Percentiles rank a stretch among this genome's conserved stretches.
Conservation (phyloP, 2,888 invertebrate genomes). For the Heteromyza rotundicornis region DNA sequence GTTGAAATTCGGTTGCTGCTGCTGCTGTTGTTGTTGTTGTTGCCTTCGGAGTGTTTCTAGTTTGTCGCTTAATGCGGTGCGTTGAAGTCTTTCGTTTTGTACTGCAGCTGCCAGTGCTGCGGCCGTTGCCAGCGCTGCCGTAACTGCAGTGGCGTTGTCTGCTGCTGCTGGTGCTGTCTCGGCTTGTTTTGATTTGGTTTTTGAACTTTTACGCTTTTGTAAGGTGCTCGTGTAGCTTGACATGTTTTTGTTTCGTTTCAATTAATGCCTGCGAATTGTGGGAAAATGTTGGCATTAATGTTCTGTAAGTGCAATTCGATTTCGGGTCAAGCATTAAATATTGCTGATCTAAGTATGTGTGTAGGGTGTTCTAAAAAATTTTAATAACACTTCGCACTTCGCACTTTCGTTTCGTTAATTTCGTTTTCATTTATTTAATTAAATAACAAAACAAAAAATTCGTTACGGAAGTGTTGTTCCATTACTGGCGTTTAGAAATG, state of each 20-base stretch:
- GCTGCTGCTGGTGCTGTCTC: slow-evolving; percentile 13
- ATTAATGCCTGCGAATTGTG: no score
- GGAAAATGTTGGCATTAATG: no score
- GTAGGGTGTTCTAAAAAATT: no score
- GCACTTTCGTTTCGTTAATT: no score
- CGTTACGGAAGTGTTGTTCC: no score
- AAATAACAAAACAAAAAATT: no score
- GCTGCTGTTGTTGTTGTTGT: slow-evolving; percentile 33
- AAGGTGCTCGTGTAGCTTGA: slow-evolving; percentile 39
- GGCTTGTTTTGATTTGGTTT: slow-evolving; percentile 43
- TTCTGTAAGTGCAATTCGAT: no score
- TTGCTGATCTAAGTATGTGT: no score
- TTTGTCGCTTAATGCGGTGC: slow-evolving; percentile 45
- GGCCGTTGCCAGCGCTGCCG: slow-evolving; percentile 18
- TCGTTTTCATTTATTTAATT: no score
- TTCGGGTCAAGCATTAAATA: no score
- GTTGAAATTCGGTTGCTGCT: slow-evolving; percentile 32
- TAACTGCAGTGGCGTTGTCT: slow-evolving; percentile 16
- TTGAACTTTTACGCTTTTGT: slow-evolving; percentile 49
- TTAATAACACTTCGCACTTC: no score
- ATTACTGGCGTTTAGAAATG: no score
- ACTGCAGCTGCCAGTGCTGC: slow-evolving; percentile 16
- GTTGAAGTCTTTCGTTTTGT: slow-evolving; percentile 61
- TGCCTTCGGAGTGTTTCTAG: slow-evolving; percentile 32
- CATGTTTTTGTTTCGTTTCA: slow-evolving; percentile 39